A percentile compares a stretch with the other conserved stretches of the same genome.
Conservation (phyloP, 2,113 vertebrate genomes). For the Capreolus pygargus region DNA sequence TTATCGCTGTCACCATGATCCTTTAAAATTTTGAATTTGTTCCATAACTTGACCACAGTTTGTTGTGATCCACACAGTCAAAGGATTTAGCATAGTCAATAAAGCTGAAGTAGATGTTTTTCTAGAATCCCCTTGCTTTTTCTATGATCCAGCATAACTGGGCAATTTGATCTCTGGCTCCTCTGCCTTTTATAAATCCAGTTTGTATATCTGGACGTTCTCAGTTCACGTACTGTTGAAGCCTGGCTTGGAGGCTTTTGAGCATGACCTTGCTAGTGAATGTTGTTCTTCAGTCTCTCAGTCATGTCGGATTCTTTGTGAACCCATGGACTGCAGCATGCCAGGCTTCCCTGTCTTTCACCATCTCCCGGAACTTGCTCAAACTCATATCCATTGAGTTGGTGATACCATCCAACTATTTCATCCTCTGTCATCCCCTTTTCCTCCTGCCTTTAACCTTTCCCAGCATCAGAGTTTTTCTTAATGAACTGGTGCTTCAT, state of each 20-base stretch:
- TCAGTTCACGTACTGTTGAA: background rate
- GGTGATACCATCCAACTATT: background rate
- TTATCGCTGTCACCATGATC: background rate
- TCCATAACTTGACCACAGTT: background rate
- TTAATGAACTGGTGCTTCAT: accelerated
- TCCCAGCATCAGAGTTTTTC: background rate
- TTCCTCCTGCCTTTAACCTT: background rate
- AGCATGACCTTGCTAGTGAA: background rate
- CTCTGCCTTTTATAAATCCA: background rate
- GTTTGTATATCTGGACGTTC: background rate
- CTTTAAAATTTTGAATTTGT: background rate
- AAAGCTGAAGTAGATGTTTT: background rate
- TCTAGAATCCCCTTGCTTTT: background rate
- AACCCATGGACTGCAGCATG: background rate
- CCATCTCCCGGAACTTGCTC: background rate
- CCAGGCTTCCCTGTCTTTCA: background rate
- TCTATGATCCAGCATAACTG: background rate
- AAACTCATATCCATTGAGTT: background rate
- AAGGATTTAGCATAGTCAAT: background rate
- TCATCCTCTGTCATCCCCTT: background rate
- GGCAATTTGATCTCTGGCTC: background rate
- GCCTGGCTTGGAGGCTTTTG: background rate
- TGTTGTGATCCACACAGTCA: background rate
- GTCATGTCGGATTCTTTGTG: background rate
- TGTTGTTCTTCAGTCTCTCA: background rate